These are phyloP conservation scores for Tympanuchus pallidicinctus DNA, from an alignment of 2,113 vertebrate genomes.

Conservation along the genomic window DNA sequence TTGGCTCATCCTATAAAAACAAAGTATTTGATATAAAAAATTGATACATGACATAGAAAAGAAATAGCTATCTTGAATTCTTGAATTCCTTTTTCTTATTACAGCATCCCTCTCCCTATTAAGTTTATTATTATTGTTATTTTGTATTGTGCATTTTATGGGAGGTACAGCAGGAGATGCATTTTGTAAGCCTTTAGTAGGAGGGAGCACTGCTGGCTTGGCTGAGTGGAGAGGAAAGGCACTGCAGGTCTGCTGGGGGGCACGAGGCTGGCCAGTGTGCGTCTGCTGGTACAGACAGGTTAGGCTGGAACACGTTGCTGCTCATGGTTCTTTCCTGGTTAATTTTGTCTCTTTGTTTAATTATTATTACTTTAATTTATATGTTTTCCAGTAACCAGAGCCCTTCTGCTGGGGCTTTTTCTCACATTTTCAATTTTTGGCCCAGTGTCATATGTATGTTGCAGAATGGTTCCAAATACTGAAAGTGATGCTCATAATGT, in stretches of 20 bases:
- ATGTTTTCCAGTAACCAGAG: conserved; percentile 29
- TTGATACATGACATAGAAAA: not conserved
- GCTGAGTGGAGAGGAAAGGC: not conserved
- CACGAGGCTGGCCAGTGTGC: not conserved
- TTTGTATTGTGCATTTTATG: not conserved
- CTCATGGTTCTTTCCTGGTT: conserved; percentile 14
- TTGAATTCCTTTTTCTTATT: not conserved
- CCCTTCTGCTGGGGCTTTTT: conserved; percentile 9
- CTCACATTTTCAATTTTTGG: not conserved
- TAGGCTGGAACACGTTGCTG: not conserved
- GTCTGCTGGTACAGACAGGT: not conserved
- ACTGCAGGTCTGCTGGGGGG: conserved; percentile 22
- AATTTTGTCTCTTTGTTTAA: not conserved
- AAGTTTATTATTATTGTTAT: not conserved
- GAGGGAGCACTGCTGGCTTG: not conserved
- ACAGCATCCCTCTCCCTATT: not conserved
- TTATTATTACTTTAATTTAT: not conserved
- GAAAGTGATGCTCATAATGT: not conserved
- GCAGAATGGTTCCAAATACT: not conserved
- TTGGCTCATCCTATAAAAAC: not conserved
- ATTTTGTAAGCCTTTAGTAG: not conserved
- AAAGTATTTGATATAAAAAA: not conserved
- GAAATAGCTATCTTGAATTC: not conserved
- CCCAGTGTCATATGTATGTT: not conserved
- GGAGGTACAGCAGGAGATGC: not conserved